A percentile compares a stretch with the other conserved stretches of the same genome.
Evolutionary conservation across 2,113 vertebrate species (phyloP).

Genomic region (Danio rerio): GRCz12tu NC_133181.1:62559501-62560000

Average conservation of each 20-base stretch:
- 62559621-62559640: constrained; percentile 28
- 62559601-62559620: not conserved
- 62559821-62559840: not conserved
- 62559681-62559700: constrained; percentile 29
- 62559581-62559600: constrained; percentile 13
- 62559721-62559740: not conserved
- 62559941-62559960: no score
- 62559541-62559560: constrained; percentile 16
- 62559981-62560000: no score
- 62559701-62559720: constrained; percentile 6
- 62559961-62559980: no score
- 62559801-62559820: not conserved
- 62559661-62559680: not conserved
- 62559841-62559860: not conserved
- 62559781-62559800: not conserved
- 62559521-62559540: not conserved
- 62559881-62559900: not conserved
- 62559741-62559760: not conserved
- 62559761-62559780: not conserved
- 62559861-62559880: no score
- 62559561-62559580: constrained; percentile 15
- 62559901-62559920: no score
- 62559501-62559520: no score
- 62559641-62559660: constrained; percentile 32
- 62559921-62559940: no score